phyloP scores from a whole-genome alignment of 23 tunicate species.

The Diplosoma virens region DNA sequence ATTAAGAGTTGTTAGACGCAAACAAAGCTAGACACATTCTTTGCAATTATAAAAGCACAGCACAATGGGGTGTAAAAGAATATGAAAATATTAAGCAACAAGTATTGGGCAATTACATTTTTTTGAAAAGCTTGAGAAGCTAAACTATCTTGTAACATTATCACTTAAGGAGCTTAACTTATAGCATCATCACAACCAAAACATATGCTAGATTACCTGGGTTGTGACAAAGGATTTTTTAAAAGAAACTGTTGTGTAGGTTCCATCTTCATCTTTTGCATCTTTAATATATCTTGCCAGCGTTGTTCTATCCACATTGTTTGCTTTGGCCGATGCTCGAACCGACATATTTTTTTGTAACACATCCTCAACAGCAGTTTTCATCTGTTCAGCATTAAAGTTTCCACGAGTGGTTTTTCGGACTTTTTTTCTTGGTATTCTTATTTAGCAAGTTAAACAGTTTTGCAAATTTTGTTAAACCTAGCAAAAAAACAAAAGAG shows the following conservation, averaged over 20 bases:
- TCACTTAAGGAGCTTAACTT: background rate
- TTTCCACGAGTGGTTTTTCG: background rate
- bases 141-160: background rate
- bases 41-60: background rate
- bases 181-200: background rate
- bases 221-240: slow-evolving; percentile 11
- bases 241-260: background rate
- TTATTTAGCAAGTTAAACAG: too few relatives aligned
- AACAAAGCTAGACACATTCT: background rate
- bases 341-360: background rate
- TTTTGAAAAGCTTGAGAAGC: background rate
- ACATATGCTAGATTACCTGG: background rate
- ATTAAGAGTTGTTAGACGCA: background rate
- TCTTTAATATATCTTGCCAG: background rate
- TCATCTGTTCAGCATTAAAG: background rate
- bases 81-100: background rate
- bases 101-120: background rate
- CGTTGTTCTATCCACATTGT: background rate
- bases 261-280: background rate
- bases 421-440: too few relatives aligned
- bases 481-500: too few relatives aligned
- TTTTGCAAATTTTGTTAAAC: too few relatives aligned
- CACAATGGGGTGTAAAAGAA: background rate
- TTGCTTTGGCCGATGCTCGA: background rate
- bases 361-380: slow-evolving; percentile 5